These are phyloP conservation scores for Pseudomyrmex pallidus DNA, from an alignment of 1,140 invertebrate species.

Conservation along the genomic window DNA sequence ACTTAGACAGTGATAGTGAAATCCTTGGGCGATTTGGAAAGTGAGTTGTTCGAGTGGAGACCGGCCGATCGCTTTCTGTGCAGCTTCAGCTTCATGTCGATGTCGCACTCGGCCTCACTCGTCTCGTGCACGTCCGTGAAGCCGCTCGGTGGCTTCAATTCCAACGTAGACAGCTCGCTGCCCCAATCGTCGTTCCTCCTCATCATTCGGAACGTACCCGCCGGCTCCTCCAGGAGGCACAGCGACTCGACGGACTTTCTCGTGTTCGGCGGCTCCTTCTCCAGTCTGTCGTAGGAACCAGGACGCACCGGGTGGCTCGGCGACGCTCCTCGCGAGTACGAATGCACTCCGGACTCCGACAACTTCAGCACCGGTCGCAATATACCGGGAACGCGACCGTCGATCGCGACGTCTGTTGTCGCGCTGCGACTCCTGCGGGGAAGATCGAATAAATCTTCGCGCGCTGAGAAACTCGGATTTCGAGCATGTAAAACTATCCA, in stretches of 20 bases:
- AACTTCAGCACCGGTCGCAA: conserved; percentile 77
- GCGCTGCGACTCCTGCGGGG: conserved; percentile 77
- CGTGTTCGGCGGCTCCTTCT: conserved; percentile 72
- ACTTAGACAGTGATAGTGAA: conserved; percentile 84
- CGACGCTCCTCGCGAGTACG: conserved; percentile 79
- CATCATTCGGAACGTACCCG: conserved; percentile 68
- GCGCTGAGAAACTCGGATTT: neutral
- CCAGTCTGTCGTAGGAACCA: conserved; percentile 71
- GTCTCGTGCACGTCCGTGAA: conserved; percentile 84
- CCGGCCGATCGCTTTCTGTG: conserved; percentile 76
- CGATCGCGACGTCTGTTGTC: conserved; percentile 78
- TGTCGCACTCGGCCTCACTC: conserved; percentile 85
- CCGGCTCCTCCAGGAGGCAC: conserved; percentile 76
- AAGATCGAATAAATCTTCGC: neutral
- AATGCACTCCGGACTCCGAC: conserved; percentile 79
- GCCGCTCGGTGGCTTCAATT: conserved; percentile 82
- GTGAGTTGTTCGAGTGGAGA: conserved; percentile 76
- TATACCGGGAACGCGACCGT: conserved; percentile 75
- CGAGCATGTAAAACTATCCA: neutral
- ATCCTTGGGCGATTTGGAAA: conserved; percentile 83
- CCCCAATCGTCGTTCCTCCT: conserved; percentile 78
- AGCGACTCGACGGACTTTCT: conserved; percentile 81
- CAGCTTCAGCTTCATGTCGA: conserved; percentile 82
- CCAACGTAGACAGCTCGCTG: conserved; percentile 82
- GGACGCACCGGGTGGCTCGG: conserved; percentile 75